These are phyloP conservation scores for Alces alces DNA, from an alignment of 2,113 vertebrate genomes.

Conservation along the genomic window DNA sequence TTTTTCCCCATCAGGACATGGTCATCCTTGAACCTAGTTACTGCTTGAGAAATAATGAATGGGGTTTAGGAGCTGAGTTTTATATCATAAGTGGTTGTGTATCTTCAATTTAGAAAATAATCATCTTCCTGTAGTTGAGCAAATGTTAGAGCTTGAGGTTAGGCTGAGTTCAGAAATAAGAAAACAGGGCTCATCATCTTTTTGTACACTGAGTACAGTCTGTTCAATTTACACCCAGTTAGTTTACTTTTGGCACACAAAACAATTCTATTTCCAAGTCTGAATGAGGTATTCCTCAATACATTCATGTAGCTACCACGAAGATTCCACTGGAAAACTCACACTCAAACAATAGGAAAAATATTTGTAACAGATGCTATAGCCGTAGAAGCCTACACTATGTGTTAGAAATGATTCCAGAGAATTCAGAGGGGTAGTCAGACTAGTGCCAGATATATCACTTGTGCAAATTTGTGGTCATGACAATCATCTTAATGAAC, in stretches of 20 bases:
- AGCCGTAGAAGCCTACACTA: background rate
- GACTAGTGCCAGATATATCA: background rate
- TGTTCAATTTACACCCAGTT: background rate
- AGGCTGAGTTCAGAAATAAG: too few relatives aligned
- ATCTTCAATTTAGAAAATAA: background rate
- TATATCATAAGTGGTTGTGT: background rate
- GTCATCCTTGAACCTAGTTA: background rate
- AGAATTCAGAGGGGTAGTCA: background rate
- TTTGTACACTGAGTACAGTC: fast-evolving
- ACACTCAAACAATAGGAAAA: background rate
- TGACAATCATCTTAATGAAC: background rate
- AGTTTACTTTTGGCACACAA: background rate
- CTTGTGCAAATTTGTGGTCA: background rate
- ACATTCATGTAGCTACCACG: background rate
- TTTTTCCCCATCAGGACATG: fast-evolving
- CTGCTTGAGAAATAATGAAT: background rate
- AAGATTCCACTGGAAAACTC: background rate
- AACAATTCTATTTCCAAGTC: background rate
- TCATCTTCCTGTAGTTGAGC: background rate
- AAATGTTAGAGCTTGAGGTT: background rate
- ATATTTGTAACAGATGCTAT: background rate
- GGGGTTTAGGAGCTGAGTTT: background rate
- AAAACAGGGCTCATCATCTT: background rate
- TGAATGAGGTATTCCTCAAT: background rate
- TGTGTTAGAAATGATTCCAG: too few relatives aligned